phyloP scores from a whole-genome alignment of 92 coral and sea anemone species.

The Montipora capitata region DNA sequence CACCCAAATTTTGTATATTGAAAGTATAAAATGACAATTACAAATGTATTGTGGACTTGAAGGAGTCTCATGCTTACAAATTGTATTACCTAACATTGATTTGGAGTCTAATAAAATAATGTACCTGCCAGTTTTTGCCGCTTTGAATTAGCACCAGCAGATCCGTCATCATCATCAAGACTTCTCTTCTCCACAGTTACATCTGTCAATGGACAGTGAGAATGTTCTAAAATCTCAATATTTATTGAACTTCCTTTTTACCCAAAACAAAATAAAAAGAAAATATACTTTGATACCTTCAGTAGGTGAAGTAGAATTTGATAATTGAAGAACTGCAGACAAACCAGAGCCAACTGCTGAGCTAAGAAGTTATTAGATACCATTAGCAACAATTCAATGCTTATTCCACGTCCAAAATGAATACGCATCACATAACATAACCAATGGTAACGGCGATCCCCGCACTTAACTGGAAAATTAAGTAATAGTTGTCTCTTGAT shows the following conservation, averaged over 20 bases:
- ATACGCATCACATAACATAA: too few relatives aligned
- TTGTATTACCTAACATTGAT: neutral
- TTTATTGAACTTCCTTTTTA: too few relatives aligned
- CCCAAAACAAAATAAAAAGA: too few relatives aligned
- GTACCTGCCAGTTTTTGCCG: conserved; percentile 90
- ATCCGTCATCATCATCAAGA: conserved; percentile 64
- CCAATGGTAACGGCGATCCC: too few relatives aligned
- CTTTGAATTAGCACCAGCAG: conserved; percentile 60
- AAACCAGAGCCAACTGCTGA: conserved; percentile 54
- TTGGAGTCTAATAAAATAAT: neutral
- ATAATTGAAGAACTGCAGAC: conserved; percentile 38
- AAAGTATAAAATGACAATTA: too few relatives aligned
- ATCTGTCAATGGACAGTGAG: conserved; percentile 42
- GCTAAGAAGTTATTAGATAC: neutral
- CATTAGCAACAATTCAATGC: too few relatives aligned
- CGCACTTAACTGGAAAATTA: neutral
- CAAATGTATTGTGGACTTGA: too few relatives aligned
- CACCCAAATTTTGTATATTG: too few relatives aligned
- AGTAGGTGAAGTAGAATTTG: conserved; percentile 33
- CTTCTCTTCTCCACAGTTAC: conserved; percentile 69
- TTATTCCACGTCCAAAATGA: too few relatives aligned
- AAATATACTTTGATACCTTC: conserved; percentile 17
- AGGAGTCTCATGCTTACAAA: too few relatives aligned
- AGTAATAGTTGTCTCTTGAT: too few relatives aligned
- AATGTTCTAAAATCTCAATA: neutral